Evolutionary conservation across 1,140 invertebrate genomes (phyloP), one percentile per base, ranked within the genome.

Genomic region (Tribolium castaneum): DNA sequence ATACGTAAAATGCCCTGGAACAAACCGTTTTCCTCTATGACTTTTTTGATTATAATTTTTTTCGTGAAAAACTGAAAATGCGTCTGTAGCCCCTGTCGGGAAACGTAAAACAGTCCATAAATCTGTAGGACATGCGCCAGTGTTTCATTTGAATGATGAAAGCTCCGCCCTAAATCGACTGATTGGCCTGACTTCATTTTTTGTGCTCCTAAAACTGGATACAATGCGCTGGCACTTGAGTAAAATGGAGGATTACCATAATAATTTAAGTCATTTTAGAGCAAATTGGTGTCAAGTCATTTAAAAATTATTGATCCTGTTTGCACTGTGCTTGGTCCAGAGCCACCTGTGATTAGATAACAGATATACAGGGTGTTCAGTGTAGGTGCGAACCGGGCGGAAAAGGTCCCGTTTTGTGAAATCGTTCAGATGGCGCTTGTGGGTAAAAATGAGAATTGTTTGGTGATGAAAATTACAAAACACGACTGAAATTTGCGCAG

Each of bases 401-500:
- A 10, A 10, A 10, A 45, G 54, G 54, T 30, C 6, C 0, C 54
- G 3, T 22, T 25, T 66, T 6, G 14, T 12, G 3, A 13, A n/a
- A 12, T 35, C 12, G 3, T 34, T 5, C 14, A 66, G 59, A 66
- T 66, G 59, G 1, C 59, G 59, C 59, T 66, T 66, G 4, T 12
- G 39, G 9, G 0, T 66, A 66, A 66, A 52, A 66, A 39, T 35
- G 10, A 0, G 25, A 13, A 66, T 66, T 66, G 59, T 66, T 19
- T 56, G 34, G 6, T 45, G 30, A 34, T 66, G 59, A 39, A 66
- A 35, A 35, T 66, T 66, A 66, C 59, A 52, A 73, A 73, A 34
- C 45, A 54, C 30, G 49, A 73, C 49, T 79, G 79, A 83, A 83
- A 83, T 83, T 83, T 83, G 82, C 82, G 82, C 82, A 83, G 82